phyloP scores from a whole-genome alignment of 2,888 invertebrate genomes.

The Dicyrtomina minuta region DNA sequence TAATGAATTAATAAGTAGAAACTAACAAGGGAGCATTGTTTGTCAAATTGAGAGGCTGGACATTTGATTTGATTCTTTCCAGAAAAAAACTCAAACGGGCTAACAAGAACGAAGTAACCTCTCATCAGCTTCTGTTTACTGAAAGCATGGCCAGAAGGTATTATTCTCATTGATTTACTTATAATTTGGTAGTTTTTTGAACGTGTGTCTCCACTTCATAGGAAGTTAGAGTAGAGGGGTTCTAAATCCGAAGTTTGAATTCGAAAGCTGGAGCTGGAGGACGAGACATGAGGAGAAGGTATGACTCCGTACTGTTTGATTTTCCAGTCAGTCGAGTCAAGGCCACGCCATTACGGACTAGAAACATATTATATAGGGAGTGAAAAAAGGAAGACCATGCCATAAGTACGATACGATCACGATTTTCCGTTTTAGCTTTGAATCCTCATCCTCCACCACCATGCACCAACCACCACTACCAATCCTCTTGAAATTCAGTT shows the following conservation, averaged over 20 bases:
- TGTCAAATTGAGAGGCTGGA: too few species aligned
- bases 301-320: conserved; percentile 21
- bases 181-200: background rate
- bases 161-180: conserved; percentile 12
- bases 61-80: too few species aligned
- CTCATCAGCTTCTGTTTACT: conserved; percentile 14
- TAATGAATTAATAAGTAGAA: too few species aligned
- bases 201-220: background rate
- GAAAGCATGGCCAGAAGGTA: conserved; percentile 1
- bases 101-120: background rate
- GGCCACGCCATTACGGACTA: too few species aligned
- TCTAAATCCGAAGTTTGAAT: too few species aligned
- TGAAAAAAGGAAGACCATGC: too few species aligned
- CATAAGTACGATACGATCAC: background rate
- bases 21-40: too few species aligned
- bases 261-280: background rate
- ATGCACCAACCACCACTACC: too few species aligned
- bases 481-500: too few species aligned
- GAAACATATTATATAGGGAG: too few species aligned
- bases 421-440: background rate
- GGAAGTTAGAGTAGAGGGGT: background rate
- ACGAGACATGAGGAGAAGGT: background rate
- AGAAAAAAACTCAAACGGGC: too few species aligned
- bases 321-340: background rate
- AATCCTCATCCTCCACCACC: too few species aligned